These are phyloP conservation scores for Drosophila mettleri DNA, from an alignment of 2,888 invertebrate genomes.

Conservation along the genomic window DNA sequence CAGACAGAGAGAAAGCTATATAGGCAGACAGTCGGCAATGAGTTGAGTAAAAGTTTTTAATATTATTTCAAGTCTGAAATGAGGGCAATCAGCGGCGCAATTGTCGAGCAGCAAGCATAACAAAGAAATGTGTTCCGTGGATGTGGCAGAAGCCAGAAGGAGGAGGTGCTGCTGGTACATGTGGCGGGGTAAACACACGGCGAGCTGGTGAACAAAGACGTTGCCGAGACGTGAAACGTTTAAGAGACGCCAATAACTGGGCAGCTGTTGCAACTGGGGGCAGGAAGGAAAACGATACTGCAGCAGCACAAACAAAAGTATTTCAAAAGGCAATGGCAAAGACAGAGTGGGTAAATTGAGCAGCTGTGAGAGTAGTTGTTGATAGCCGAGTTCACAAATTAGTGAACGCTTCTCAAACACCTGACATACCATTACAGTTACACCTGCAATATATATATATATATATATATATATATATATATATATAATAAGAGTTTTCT, in stretches of 20 bases:
- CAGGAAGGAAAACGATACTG: slow-evolving; percentile 46
- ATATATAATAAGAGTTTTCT: neutral
- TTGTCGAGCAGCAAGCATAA: slow-evolving; percentile 79
- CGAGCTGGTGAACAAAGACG: slow-evolving; percentile 61
- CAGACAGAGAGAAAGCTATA: slow-evolving; percentile 16
- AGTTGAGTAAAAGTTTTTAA: slow-evolving; percentile 79
- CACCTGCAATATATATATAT: neutral
- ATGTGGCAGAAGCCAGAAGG: neutral
- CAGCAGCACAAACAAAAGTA: slow-evolving; percentile 67
- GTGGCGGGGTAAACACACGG: slow-evolving; percentile 38
- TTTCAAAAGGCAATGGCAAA: slow-evolving; percentile 38
- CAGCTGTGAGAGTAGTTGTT: slow-evolving; percentile 39
- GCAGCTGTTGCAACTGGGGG: slow-evolving; percentile 58
- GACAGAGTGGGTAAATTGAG: slow-evolving; percentile 41
- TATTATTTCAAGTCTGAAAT: slow-evolving; percentile 82
- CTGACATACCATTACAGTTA: neutral
- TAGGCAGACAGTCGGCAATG: slow-evolving; percentile 34
- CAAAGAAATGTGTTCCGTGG: slow-evolving; percentile 60
- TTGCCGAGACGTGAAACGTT: slow-evolving; percentile 47
- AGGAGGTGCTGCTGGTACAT: slow-evolving; percentile 1
- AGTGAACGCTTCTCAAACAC: slow-evolving; percentile 57
- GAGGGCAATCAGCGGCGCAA: slow-evolving; percentile 82
- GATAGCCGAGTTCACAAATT: slow-evolving; percentile 67
- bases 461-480: neutral
- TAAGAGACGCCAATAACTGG: slow-evolving; percentile 67